phyloP scores from a whole-genome alignment of 2,888 invertebrate species.

The Xiphydria camelus region DNA sequence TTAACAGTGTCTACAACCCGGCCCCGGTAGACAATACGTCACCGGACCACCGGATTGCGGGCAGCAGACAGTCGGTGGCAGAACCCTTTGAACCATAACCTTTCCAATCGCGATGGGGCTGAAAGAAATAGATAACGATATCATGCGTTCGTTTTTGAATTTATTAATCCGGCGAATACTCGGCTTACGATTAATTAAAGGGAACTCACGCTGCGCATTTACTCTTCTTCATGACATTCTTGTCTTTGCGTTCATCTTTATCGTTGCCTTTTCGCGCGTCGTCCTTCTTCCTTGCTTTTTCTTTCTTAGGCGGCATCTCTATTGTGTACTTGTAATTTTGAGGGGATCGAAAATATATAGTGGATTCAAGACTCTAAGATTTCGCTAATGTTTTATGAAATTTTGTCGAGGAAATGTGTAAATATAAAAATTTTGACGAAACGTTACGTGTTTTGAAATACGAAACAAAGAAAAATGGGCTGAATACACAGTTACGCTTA shows the following conservation, averaged over 20 bases:
- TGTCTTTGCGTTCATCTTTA: neutral
- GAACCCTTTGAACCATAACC: constrained; percentile 17
- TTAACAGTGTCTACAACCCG: constrained; percentile 19
- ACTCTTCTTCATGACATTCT: neutral
- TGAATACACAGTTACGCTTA: no score
- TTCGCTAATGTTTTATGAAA: no score
- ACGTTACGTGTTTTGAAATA: no score
- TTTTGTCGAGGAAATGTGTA: no score
- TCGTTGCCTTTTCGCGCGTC: neutral
- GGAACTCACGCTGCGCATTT: neutral
- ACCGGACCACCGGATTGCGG: constrained; percentile 12
- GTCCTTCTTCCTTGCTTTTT: neutral
- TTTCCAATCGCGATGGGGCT: constrained; percentile 5
- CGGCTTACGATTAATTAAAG: neutral
- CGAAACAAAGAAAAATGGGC: no score
- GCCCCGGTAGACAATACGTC: constrained; percentile 17
- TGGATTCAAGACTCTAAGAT: no score
- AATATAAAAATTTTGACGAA: no score
- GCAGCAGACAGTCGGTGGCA: constrained; percentile 19
- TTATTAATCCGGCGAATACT: neutral
- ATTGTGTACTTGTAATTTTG: neutral
- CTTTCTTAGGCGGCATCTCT: neutral
- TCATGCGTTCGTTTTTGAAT: neutral
- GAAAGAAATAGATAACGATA: neutral
- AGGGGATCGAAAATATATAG: no score